A percentile compares a stretch with the other conserved stretches of the same genome.
phyloP scores from a whole-genome alignment of 2,113 vertebrate genomes.

The Azemiops feae region DNA sequence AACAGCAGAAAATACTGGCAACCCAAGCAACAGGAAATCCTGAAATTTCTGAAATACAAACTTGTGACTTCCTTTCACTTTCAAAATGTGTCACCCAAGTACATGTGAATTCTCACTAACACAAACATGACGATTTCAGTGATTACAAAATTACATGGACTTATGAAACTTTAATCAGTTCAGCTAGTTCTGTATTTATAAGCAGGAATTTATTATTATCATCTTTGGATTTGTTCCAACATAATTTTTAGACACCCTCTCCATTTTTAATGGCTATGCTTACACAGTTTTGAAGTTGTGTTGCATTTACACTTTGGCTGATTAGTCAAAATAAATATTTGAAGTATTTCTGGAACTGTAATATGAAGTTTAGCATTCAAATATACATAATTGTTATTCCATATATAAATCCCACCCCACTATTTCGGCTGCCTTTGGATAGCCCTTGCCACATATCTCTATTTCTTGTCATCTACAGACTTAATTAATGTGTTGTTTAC shows the following conservation, averaged over 20 bases:
- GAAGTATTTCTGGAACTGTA: not conserved
- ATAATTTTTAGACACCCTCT: not conserved
- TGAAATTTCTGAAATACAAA: not conserved
- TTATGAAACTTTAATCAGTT: not conserved
- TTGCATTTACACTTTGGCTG: not conserved
- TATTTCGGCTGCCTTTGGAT: not conserved
- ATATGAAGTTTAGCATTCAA: not conserved
- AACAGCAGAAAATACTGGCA: not conserved
- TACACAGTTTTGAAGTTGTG: not conserved
- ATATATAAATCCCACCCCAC: not conserved
- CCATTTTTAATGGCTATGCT: not conserved
- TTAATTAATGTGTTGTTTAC: slow-evolving; percentile 46
- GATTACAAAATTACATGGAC: not conserved
- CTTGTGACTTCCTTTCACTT: not conserved
- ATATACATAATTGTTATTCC: not conserved
- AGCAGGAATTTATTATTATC: not conserved
- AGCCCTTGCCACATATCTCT: slow-evolving; percentile 23
- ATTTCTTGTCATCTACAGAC: slow-evolving; percentile 34
- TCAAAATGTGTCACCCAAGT: not conserved
- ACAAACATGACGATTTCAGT: not conserved
- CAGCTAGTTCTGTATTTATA: not conserved
- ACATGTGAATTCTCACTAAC: not conserved
- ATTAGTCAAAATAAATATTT: not conserved
- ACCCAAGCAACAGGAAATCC: not conserved
- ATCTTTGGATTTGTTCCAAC: not conserved